Evolutionary conservation across 1,140 invertebrate species (phyloP).

Genomic region (Aplysia californica): DNA sequence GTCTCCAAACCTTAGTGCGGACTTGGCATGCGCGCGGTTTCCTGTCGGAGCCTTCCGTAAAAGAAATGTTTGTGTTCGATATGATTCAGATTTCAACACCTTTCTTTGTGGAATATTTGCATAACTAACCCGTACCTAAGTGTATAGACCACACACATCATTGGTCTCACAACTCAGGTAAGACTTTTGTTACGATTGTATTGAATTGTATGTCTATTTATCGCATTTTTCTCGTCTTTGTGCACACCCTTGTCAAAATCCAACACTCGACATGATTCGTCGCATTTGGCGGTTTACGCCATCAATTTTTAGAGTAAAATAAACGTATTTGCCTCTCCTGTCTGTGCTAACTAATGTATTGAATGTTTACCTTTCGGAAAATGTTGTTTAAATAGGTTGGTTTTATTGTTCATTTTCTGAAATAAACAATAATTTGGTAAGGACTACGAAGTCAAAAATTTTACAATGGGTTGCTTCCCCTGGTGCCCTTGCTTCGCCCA

Average conservation of each 20-base stretch:
- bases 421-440: constrained; percentile 33
- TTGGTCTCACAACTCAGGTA: no score
- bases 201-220: no score
- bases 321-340: background rate
- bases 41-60: constrained; percentile 21
- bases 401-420: background rate
- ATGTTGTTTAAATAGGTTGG: background rate
- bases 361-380: background rate
- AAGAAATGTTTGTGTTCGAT: constrained; percentile 15
- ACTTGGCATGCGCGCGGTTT: constrained; percentile 31
- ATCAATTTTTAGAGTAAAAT: background rate
- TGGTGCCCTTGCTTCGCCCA: constrained; percentile 28
- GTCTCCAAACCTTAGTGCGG: constrained; percentile 10
- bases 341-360: background rate
- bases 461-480: constrained; percentile 28
- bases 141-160: no score
- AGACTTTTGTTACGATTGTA: no score
- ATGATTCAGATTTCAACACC: no score
- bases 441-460: constrained; percentile 27
- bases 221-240: no score
- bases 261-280: no score
- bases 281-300: background rate
- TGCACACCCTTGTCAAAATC: no score
- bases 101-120: background rate
- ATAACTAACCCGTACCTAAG: background rate